These are phyloP conservation scores for Callithrix jacchus DNA, from an alignment of 2,113 vertebrate genomes.

Conservation along the genomic window DNA sequence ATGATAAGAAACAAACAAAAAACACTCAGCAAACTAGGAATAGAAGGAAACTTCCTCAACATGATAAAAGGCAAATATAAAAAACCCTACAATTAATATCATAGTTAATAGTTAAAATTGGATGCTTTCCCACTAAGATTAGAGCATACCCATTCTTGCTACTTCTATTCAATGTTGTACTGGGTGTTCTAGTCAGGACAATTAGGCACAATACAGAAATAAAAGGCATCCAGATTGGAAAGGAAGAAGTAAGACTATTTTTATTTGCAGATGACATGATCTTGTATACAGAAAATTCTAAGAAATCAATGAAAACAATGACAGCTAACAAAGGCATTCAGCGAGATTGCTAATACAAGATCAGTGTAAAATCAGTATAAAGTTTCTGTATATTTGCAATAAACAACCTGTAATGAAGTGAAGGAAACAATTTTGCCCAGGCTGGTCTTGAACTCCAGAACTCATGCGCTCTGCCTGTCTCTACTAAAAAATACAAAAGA, in stretches of 20 bases:
- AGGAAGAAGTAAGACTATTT: background rate
- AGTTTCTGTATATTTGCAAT: background rate
- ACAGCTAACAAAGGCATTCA: background rate
- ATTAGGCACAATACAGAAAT: no score
- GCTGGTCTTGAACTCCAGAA: no score
- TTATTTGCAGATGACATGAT: background rate
- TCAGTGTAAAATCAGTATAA: background rate
- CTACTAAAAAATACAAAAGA: no score
- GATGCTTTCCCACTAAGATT: background rate
- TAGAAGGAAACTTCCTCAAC: background rate
- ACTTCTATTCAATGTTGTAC: background rate
- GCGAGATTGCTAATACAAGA: background rate
- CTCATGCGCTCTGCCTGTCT: no score
- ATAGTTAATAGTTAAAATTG: background rate
- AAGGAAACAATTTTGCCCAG: background rate
- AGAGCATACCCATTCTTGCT: background rate
- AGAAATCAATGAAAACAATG: background rate
- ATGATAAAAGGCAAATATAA: background rate
- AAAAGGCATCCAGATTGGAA: no score
- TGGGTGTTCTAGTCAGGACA: no score
- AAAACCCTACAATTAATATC: background rate
- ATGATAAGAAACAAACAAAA: background rate
- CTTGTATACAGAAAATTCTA: background rate
- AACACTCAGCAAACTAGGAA: background rate
- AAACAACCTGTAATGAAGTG: background rate